phyloP scores from a whole-genome alignment of 2,113 vertebrate genomes.

The Aythya baeri region DNA sequence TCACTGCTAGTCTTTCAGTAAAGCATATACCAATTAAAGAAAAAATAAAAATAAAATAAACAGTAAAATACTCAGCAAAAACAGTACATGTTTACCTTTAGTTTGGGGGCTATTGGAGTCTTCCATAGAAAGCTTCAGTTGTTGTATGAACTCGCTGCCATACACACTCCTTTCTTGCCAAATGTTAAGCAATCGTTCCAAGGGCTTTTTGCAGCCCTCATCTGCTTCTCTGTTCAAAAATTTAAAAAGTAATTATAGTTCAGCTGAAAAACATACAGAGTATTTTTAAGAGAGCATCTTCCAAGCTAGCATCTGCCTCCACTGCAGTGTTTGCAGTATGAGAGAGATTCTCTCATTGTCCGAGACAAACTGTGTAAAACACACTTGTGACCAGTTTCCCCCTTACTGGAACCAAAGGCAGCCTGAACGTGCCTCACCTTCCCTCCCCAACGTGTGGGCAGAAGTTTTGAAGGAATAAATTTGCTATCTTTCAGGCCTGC shows the following conservation, averaged over 20 bases:
- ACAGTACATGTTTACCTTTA: slow-evolving; percentile 79
- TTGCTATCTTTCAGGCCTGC: not conserved
- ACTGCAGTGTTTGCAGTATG: rapidly evolving
- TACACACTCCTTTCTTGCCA: slow-evolving; percentile 97
- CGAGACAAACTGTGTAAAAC: not conserved
- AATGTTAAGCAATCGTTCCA: slow-evolving; percentile 96
- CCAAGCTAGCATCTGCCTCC: slow-evolving; percentile 10
- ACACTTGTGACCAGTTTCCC: not conserved
- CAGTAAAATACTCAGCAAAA: not conserved
- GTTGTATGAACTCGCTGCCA: slow-evolving; percentile 94
- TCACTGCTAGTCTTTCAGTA: not conserved
- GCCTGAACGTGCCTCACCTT: not conserved
- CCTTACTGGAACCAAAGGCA: not conserved
- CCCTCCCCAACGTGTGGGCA: not conserved
- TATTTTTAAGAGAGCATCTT: slow-evolving; percentile 14
- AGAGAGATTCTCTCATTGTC: not conserved
- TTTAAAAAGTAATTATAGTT: slow-evolving; percentile 33
- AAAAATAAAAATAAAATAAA: not conserved
- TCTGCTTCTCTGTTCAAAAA: slow-evolving; percentile 89
- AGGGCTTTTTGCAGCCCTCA: slow-evolving; percentile 91
- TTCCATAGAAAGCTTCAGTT: slow-evolving; percentile 94
- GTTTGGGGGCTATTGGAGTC: slow-evolving; percentile 92
- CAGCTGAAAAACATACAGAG: slow-evolving; percentile 25
- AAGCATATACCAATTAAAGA: not conserved
- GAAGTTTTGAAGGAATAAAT: not conserved